These are phyloP conservation scores for Danionella dracula DNA, from an alignment of 2,797 vertebrate species.

Conservation along the genomic window DNA sequence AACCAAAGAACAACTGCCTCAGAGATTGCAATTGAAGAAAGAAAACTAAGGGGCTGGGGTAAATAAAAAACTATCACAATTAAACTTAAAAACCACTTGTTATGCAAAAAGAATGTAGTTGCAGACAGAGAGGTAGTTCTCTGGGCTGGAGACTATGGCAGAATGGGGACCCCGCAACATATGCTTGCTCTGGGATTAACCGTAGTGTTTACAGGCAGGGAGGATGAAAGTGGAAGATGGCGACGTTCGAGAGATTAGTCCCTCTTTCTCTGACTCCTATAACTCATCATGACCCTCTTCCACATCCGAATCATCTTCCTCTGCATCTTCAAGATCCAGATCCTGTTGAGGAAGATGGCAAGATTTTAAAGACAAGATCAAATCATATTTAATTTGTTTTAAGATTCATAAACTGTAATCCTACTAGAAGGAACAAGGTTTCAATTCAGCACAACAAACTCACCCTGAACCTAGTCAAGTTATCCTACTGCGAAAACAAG, in stretches of 20 bases:
- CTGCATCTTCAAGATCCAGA: constrained; percentile 78
- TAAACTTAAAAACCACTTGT: neutral
- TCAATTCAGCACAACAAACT: neutral
- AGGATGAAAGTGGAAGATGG: constrained; percentile 59
- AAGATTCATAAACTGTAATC: too few relatives aligned
- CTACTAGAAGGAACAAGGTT: neutral
- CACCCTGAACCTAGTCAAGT: neutral
- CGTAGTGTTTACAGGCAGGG: constrained; percentile 56
- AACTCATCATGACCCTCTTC: constrained; percentile 89
- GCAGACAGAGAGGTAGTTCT: constrained; percentile 48
- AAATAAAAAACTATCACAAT: neutral
- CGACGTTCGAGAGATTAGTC: constrained; percentile 60
- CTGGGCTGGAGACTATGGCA: constrained; percentile 37
- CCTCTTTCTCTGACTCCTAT: constrained; percentile 61
- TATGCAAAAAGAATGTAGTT: neutral
- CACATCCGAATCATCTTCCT: constrained; percentile 75
- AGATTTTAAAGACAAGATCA: neutral
- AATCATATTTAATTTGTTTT: neutral
- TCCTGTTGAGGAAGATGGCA: constrained; percentile 45
- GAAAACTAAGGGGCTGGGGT: too few relatives aligned
- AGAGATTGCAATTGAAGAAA: neutral
- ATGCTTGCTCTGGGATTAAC: constrained; percentile 44
- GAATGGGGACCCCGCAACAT: constrained; percentile 23
- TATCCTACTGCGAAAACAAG: neutral
- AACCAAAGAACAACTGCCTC: neutral